Conservation (phyloP, 2,888 invertebrate genomes). For the Machimus rusticus region DNA sequence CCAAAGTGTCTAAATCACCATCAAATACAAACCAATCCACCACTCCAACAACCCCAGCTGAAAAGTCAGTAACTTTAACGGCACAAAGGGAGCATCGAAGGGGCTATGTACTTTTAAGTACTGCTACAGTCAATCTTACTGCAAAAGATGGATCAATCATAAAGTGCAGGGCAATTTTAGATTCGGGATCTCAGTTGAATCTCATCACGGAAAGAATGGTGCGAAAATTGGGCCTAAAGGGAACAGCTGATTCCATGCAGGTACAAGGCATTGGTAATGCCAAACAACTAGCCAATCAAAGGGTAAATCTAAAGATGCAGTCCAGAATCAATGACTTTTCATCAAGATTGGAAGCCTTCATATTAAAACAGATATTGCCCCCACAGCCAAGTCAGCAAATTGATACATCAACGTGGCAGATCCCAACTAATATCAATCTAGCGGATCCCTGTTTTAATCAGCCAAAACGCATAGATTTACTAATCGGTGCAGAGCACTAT, state of each 20-base stretch:
- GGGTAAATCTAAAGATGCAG: neutral
- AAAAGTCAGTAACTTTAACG: too few species aligned
- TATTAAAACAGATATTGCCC: neutral
- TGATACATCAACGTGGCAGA: neutral
- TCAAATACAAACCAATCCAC: too few species aligned
- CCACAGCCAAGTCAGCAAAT: neutral
- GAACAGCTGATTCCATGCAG: neutral
- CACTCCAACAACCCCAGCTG: too few species aligned
- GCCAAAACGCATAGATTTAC: neutral
- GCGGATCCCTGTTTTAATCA: neutral
- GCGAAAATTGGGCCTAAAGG: too few species aligned
- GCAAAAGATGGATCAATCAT: too few species aligned
- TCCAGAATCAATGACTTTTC: neutral
- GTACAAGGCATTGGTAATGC: neutral
- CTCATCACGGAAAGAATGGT: too few species aligned
- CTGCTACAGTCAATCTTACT: too few species aligned
- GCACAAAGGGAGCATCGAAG: too few species aligned
- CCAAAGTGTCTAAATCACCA: too few species aligned
- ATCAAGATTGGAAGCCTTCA: neutral
- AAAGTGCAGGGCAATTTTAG: too few species aligned
- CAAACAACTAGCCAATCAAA: neutral
- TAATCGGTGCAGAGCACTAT: conserved; percentile 7
- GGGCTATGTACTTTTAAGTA: too few species aligned
- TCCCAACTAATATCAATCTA: neutral
- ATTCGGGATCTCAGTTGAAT: too few species aligned